These are phyloP conservation scores for Drosophila tripunctata DNA, from an alignment of 2,888 invertebrate genomes.

Conservation along the genomic window DNA sequence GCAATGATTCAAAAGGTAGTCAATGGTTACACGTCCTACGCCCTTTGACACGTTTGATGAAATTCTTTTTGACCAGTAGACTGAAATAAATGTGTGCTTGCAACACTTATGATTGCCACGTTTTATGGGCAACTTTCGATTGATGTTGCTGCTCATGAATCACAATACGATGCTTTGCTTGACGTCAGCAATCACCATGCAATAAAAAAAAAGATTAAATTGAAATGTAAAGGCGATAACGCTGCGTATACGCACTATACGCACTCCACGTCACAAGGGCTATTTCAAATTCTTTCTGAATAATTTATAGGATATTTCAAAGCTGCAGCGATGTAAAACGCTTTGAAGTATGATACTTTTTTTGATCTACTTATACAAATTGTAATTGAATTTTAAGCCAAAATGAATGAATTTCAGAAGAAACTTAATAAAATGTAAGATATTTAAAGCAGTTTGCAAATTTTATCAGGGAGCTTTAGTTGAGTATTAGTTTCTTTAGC, in stretches of 20 bases:
- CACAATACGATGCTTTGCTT: slow-evolving; percentile 13
- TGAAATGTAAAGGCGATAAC: slow-evolving; percentile 19
- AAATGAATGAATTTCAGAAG: background rate
- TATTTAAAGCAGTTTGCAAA: background rate
- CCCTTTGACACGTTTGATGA: slow-evolving; percentile 39
- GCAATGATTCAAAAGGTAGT: slow-evolving; percentile 53
- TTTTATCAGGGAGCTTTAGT: no score
- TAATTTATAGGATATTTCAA: slow-evolving; percentile 2
- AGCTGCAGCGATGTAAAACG: background rate
- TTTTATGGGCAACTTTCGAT: slow-evolving; percentile 31
- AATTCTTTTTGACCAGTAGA: slow-evolving; percentile 43
- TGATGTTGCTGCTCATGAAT: slow-evolving; percentile 52
- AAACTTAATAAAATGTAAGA: background rate
- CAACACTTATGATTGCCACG: slow-evolving; percentile 22
- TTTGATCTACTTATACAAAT: background rate
- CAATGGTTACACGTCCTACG: slow-evolving; percentile 20
- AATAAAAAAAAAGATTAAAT: slow-evolving; percentile 14
- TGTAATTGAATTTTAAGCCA: background rate
- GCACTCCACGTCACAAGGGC: background rate
- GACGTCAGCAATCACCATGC: slow-evolving; percentile 5
- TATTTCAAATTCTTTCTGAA: background rate
- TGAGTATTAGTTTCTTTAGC: background rate
- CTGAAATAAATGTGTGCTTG: slow-evolving; percentile 35
- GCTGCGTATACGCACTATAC: slow-evolving; percentile 36
- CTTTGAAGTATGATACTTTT: background rate